Conservation (phyloP, 2,797 vertebrate species). For the Anguilla obscura region DNA sequence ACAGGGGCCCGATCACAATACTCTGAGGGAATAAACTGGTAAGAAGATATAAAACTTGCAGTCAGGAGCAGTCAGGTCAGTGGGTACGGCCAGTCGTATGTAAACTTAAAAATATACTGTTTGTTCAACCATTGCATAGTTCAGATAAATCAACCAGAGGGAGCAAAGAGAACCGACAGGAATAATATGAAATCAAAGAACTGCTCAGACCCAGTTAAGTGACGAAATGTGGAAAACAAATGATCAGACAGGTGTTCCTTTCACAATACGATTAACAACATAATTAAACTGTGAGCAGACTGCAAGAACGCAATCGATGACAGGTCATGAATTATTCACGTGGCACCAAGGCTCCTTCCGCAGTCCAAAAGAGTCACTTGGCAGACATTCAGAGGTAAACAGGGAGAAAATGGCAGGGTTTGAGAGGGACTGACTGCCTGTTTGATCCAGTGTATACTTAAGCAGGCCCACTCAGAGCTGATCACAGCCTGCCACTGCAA, state of each 20-base stretch:
- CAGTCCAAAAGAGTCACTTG: slow-evolving; percentile 33
- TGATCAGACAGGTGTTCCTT: slow-evolving; percentile 35
- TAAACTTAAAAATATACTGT: not conserved
- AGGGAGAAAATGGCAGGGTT: slow-evolving; percentile 30
- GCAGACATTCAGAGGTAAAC: slow-evolving; percentile 31
- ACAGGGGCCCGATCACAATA: not conserved
- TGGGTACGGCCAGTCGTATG: not conserved
- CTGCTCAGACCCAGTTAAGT: slow-evolving; percentile 24
- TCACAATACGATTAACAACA: slow-evolving; percentile 32
- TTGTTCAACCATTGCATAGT: not conserved
- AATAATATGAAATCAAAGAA: slow-evolving; percentile 22
- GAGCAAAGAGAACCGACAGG: not conserved
- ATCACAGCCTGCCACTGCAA: slow-evolving; percentile 31
- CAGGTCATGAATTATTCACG: slow-evolving; percentile 37
- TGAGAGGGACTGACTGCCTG: slow-evolving; percentile 11
- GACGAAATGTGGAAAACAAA: slow-evolving; percentile 24
- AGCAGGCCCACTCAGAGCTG: slow-evolving; percentile 19
- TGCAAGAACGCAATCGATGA: slow-evolving; percentile 28
- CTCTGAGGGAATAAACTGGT: not conserved
- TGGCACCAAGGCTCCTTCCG: slow-evolving; percentile 15
- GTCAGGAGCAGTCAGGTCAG: not conserved
- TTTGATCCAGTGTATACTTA: slow-evolving; percentile 28
- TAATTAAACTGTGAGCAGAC: slow-evolving; percentile 33
- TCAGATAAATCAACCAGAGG: not conserved
- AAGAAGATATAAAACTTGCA: not conserved